Percentiles rank a stretch among this genome's conserved stretches.
phyloP scores from a whole-genome alignment of 2,888 invertebrate genomes.

The Hypercompe scribonia region DNA sequence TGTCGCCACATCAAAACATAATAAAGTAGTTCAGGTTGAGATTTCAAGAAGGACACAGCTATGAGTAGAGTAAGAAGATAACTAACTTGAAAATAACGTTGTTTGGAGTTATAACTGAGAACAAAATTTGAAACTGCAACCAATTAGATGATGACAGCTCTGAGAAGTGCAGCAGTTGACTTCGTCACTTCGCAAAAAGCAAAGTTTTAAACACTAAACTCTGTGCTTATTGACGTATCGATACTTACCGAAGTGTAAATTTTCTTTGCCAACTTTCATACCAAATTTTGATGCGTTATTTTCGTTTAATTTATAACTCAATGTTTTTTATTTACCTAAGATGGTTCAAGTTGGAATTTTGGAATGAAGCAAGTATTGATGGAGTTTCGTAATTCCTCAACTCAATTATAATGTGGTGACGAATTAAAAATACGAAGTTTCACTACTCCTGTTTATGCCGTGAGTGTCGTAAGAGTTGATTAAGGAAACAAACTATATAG shows the following conservation, averaged over 20 bases:
- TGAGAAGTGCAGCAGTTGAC: neutral
- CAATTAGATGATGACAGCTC: conserved; percentile 12
- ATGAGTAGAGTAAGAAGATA: no score
- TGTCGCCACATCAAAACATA: no score
- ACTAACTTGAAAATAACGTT: no score
- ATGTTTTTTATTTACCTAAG: neutral
- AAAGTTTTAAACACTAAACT: conserved; percentile 16
- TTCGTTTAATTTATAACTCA: neutral
- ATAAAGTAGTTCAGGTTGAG: no score
- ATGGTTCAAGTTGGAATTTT: neutral
- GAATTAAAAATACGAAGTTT: no score
- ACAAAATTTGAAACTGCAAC: conserved; percentile 1
- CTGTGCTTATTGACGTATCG: conserved; percentile 16
- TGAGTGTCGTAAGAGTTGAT: no score
- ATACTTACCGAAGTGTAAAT: conserved; percentile 1
- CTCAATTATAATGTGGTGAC: no score
- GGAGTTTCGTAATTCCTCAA: neutral
- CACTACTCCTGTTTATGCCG: no score
- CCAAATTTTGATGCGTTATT: neutral
- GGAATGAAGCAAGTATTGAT: neutral
- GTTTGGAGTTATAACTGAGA: no score
- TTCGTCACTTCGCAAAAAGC: neutral
- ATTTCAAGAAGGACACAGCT: neutral
- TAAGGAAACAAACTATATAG: no score
- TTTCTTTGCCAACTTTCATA: neutral